Base-by-base conservation (phyloP, 1,140 invertebrate species). In the Drosophila setifemur region DNA sequence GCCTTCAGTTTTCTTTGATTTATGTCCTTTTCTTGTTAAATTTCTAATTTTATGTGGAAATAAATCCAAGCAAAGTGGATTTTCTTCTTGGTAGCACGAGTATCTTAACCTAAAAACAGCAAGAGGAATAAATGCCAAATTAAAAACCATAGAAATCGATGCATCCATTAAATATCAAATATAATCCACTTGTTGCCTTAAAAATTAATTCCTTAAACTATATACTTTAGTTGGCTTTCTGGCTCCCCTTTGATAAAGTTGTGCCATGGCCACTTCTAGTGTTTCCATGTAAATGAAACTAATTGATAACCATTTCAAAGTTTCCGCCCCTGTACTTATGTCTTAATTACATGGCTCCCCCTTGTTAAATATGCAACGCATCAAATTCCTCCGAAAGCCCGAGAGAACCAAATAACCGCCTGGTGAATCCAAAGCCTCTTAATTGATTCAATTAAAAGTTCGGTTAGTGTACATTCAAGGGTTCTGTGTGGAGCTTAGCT, bases 401-500 rank as follows among this genome's bases (percentile, higher is more conserved):
- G 7, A 31, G 3, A 16, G 26, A 7, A 8, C 4, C 21, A 18
- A 40, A 26, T 9, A 40, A 18, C 14, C 7, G 23, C 9, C 18
- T 9, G 6, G 9, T 1, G 23, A 47, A 33, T 14, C 29, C 35
- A 35, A 12, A 7, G n/a, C 25, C 19, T 33, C 29, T 29, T 71
- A 71, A 71, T 71, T 71, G 39, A 39, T 18, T 45, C 53, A 71
- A 71, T 71, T 71, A 50, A 58, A 58, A 50, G 53, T 71, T 71
- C n/a, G 43, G 49, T 64, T 63, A 40, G 16, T 39, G 25, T 39
- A 9, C 14, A 11, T 23, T n/a, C 52, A 25, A 29, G 42, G 23
- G 14, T 19, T 25, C 21, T 12, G 12, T 12, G 14, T n/a, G 7
- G 8, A 35, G 9, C 53, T 25, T 11, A 23, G 14, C 33, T 12